Evolutionary conservation across 2,888 invertebrate species (phyloP).

Genomic region (Tortrix viridana): DNA sequence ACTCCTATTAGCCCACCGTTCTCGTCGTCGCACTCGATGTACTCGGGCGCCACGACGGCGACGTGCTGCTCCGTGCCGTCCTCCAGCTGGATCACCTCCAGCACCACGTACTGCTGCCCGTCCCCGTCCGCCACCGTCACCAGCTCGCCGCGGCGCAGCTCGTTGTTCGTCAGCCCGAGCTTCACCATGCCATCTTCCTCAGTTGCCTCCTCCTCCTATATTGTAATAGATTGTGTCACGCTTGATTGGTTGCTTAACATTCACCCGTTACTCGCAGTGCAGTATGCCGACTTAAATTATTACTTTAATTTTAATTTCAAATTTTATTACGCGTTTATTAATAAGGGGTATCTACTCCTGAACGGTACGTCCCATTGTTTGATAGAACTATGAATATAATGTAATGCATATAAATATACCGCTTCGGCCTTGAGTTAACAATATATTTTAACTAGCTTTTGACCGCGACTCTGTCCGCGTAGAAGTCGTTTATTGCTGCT

Average conservation of each 20-base stretch:
- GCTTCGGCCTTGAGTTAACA: too few relatives aligned
- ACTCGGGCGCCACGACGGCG: conserved; percentile 80
- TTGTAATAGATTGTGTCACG: neutral
- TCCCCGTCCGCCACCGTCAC: conserved; percentile 67
- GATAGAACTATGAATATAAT: too few relatives aligned
- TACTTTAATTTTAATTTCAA: too few relatives aligned
- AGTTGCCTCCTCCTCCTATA: conserved; percentile 48
- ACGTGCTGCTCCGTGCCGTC: conserved; percentile 86
- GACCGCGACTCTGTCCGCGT: too few relatives aligned
- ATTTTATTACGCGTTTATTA: too few relatives aligned
- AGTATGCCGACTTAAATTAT: too few relatives aligned
- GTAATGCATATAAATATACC: too few relatives aligned
- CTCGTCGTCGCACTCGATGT: conserved; percentile 58
- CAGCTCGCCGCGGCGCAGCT: conserved; percentile 63
- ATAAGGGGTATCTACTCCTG: too few relatives aligned
- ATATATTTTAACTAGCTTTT: too few relatives aligned
- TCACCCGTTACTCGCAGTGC: neutral
- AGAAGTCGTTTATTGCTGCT: too few relatives aligned
- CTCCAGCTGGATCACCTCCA: conserved; percentile 93
- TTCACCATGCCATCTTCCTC: conserved; percentile 58
- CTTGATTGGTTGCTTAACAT: neutral
- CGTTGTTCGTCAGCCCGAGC: conserved; percentile 51
- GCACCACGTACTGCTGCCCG: conserved; percentile 94
- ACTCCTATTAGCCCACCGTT: conserved; percentile 44
- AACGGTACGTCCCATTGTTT: too few relatives aligned